Evolutionary conservation across 2,888 invertebrate genomes (phyloP).

Genomic region (Hypena proboscidalis): DNA sequence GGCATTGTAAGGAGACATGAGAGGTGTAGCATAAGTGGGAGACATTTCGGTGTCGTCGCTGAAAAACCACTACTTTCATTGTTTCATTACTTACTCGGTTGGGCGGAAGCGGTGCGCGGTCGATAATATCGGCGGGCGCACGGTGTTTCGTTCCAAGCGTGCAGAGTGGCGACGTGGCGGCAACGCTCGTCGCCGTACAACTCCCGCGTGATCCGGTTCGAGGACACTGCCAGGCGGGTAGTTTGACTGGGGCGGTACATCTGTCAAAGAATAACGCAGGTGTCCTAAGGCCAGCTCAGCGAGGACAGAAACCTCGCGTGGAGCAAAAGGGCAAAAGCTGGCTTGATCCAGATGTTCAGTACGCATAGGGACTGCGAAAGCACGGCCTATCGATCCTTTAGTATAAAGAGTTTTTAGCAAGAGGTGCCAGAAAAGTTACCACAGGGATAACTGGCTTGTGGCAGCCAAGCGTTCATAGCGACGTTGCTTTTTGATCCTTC

Average conservation of each 20-base stretch:
- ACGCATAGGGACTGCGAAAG: constrained; percentile 87
- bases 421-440: constrained; percentile 90
- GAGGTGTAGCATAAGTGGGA: constrained; percentile 84
- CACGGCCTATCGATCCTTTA: constrained; percentile 88
- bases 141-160: constrained; percentile 76
- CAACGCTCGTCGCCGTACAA: constrained; percentile 42
- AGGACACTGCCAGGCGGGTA: constrained; percentile 87
- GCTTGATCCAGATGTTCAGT: constrained; percentile 88
- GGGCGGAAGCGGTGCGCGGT: constrained; percentile 47
- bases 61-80: constrained; percentile 30
- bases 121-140: constrained; percentile 45
- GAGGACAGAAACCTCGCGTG: constrained; percentile 89
- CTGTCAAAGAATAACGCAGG: constrained; percentile 88
- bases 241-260: constrained; percentile 89
- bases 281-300: constrained; percentile 87
- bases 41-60: constrained; percentile 19
- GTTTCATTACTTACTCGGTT: constrained; percentile 29
- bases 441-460: constrained; percentile 89
- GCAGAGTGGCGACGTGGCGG: constrained; percentile 82
- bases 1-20: constrained; percentile 87
- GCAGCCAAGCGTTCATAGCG: constrained; percentile 87
- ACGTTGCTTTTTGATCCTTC: constrained; percentile 90
- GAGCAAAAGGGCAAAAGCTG: constrained; percentile 89
- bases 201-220: constrained; percentile 81
- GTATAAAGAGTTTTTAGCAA: constrained; percentile 84